Evolutionary conservation across 2,113 vertebrate genomes (phyloP).

Genomic region (Meleagris gallopavo): DNA sequence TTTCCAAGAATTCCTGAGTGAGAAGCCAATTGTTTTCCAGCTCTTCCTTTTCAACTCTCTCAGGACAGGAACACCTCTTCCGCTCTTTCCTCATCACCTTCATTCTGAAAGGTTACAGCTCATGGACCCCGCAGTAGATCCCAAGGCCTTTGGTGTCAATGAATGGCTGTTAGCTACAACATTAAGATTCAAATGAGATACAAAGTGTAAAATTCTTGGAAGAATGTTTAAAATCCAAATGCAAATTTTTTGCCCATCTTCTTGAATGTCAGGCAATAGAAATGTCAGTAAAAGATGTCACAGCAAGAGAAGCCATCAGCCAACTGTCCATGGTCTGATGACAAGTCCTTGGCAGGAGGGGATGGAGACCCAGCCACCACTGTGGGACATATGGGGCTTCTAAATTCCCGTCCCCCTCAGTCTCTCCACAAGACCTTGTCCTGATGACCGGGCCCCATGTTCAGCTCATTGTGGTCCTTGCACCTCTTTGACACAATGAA

Average conservation of each 20-base stretch:
- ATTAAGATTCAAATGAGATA: not conserved
- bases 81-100: not conserved
- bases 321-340: not conserved
- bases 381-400: not conserved
- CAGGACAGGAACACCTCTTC: not conserved
- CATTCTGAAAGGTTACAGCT: not conserved
- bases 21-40: not conserved
- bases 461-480: not conserved
- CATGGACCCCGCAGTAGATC: not conserved
- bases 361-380: rapidly evolving
- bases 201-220: not conserved
- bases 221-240: not conserved
- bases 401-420: not conserved
- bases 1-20: not conserved
- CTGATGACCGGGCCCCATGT: rapidly evolving
- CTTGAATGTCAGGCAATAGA: not conserved
- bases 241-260: not conserved
- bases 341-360: not conserved
- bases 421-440: not conserved
- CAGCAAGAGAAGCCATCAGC: not conserved
- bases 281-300: not conserved
- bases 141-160: conserved; percentile 8
- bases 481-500: rapidly evolving
- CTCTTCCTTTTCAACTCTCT: not conserved
- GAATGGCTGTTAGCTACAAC: conserved; percentile 8